Conservation (phyloP, 2,888 invertebrate genomes). For the Phania funesta region DNA sequence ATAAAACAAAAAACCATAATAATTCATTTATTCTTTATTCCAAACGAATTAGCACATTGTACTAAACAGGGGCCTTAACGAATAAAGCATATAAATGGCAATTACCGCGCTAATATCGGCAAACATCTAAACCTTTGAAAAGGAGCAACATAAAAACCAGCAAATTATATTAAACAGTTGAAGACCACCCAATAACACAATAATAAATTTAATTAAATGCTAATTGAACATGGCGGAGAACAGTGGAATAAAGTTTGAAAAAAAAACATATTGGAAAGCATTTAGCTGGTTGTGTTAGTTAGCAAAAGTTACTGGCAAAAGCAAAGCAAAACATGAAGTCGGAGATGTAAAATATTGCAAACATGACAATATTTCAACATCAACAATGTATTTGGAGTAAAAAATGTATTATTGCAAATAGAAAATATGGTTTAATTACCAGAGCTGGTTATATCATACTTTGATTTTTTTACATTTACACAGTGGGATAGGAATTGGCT, state of each 20-base stretch:
- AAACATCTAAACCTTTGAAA: conserved; percentile 55
- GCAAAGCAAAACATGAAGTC: conserved; percentile 32
- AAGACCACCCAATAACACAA: conserved; percentile 63
- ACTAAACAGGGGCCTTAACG: conserved; percentile 36
- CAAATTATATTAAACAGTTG: conserved; percentile 40
- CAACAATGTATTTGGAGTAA: neutral
- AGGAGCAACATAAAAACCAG: neutral
- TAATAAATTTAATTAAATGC: conserved; percentile 64
- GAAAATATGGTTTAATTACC: neutral
- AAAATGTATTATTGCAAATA: neutral
- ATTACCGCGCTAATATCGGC: conserved; percentile 64
- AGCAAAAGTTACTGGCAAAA: neutral
- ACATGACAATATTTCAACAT: conserved; percentile 35
- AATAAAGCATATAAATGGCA: conserved; percentile 56
- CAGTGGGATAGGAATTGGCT: too few relatives aligned
- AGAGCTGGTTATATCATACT: neutral
- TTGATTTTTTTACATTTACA: too few relatives aligned
- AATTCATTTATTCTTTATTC: conserved; percentile 39
- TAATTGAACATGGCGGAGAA: conserved; percentile 48
- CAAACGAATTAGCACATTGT: conserved; percentile 42
- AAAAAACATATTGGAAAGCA: neutral
- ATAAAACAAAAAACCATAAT: conserved; percentile 19
- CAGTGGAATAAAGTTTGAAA: neutral
- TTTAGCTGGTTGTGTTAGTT: neutral
- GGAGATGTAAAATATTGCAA: conserved; percentile 44